Base-by-base conservation (phyloP, 2,888 invertebrate species). In the Agrochola circellaris region DNA sequence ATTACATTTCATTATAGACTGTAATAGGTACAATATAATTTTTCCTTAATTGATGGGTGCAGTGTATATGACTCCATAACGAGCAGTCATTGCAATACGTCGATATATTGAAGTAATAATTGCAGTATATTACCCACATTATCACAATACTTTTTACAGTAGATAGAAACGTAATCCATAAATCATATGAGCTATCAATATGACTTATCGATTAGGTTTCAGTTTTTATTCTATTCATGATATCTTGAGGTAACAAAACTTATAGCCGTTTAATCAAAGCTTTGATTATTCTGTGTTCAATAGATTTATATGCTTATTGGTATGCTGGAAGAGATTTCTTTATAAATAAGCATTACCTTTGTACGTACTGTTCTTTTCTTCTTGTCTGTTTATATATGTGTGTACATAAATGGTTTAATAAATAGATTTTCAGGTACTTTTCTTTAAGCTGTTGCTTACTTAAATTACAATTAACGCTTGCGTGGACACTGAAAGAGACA, bases 71-170 rank as follows among this genome's bases (percentile, higher is more conserved):
- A 54, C 8, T 30, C 11, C 13, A 13, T 69, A 73, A 66, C 8
- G 23, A 60, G 38, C 38, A 54, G 13, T 82, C 62, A 71, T 15
- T 64, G 58, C 45, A 68, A 64, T 54, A 45, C 20, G 1, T 45
- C 13, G n/a, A 56, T 13, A 5, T n/a, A 56, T 38, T 51, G 45
- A 17, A 13, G 2, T 20, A 34, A 51, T 58, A 26, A 81, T 68
- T 30, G 66, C 38, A 9, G 13, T 56, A n/a, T 67, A 67, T 23
- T 66, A 66, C 38, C 20, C n/a, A 51, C 1, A 81, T 77, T 71
- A 77, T 51, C 67, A 77, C 38, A 38, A 34, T 45, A 26, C 13
- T 68, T 45, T 68, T 77, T 48, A 26, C 26, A 45, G 23, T 23
- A 1, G 42, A 42, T 38, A 38, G 38, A 38, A 38, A 38, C 38